Base-by-base conservation (phyloP, 2,888 invertebrate species). In the Augochlorella aurata region DNA sequence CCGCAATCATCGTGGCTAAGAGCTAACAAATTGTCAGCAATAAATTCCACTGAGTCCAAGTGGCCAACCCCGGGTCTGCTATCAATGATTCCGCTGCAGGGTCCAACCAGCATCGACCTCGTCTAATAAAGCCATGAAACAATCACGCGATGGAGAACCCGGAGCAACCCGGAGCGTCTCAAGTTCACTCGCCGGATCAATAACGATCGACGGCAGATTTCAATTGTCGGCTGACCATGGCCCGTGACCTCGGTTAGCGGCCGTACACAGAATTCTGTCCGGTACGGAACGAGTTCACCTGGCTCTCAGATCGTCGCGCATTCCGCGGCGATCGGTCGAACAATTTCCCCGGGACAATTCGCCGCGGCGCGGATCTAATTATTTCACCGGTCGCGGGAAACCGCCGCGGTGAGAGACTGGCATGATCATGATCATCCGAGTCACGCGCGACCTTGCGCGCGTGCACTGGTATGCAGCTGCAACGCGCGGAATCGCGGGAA, bases 291-390 rank as follows among this genome's bases (percentile, higher is more conserved):
- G 63, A 38, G 65, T 21, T 24, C 58, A 72, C 52, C 73, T 9
- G 61, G 44, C 63, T 63, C 73, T 44, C 61, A 50, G 73, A n/a
- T 50, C 21, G 44, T 63, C 47, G n/a, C 72, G 61, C 38, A 71
- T 71, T 61, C 72, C 71, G 38, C 38, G 21, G 61, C 58, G 72
- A 76, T 71, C 38, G 67, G 49, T 21, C 71, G 24, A 61, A 63
- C 71, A 72, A 76, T 72, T 72, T 76, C 50, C 3, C 21, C 38
- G 21, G 12, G 72, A 76, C 73, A 63, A 73, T 76, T 76, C 47
- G 61, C 18, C 24, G 24, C 50, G 38, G 18, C 61, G 8, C 61
- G 24, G 61, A 24, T 24, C 24, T 61, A 61, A 61, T 61, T 61
- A 45, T 68, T 54, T 45, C 52, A 74, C 68, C 67, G 24, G 67